Evolutionary conservation across 2,113 vertebrate genomes (phyloP).

Genomic region (Crypturellus undulatus): DNA sequence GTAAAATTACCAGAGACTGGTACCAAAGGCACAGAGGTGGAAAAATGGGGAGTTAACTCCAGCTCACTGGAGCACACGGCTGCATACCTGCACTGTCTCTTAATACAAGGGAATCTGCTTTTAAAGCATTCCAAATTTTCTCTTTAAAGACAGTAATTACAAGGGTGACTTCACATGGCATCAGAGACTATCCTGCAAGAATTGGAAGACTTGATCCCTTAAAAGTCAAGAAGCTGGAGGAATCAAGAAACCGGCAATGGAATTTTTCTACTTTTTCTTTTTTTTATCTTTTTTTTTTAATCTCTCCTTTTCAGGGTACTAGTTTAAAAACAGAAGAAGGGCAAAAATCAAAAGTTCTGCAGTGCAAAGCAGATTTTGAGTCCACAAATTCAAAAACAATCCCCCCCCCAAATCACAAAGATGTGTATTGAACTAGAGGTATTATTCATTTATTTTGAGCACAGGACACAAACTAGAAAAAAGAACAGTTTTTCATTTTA

Average conservation of each 20-base stretch:
- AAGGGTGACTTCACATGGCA: conserved; percentile 63
- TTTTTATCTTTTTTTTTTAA: neutral
- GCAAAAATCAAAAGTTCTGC: neutral
- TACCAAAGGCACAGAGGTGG: conserved; percentile 37
- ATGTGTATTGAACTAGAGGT: neutral
- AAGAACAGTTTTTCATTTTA: neutral
- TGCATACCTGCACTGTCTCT: conserved; percentile 31
- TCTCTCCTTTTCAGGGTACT: neutral
- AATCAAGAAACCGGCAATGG: neutral
- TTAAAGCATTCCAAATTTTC: conserved; percentile 62
- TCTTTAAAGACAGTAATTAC: conserved; percentile 64
- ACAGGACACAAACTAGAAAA: neutral
- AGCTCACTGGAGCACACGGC: conserved; percentile 63
- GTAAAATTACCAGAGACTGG: conserved; percentile 65
- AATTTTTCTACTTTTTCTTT: neutral
- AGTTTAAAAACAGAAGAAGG: neutral
- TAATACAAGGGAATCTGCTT: conserved; percentile 59
- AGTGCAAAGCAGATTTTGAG: neutral
- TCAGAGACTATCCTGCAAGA: conserved; percentile 29
- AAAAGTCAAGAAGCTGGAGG: conserved; percentile 22
- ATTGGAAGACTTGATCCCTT: conserved; percentile 29
- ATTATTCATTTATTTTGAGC: neutral
- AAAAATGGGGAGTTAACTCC: conserved; percentile 67
- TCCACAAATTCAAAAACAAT: neutral
- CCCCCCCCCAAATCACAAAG: neutral